Evolutionary conservation across 2,113 vertebrate genomes (phyloP).

Genomic region (Cariama cristata): DNA sequence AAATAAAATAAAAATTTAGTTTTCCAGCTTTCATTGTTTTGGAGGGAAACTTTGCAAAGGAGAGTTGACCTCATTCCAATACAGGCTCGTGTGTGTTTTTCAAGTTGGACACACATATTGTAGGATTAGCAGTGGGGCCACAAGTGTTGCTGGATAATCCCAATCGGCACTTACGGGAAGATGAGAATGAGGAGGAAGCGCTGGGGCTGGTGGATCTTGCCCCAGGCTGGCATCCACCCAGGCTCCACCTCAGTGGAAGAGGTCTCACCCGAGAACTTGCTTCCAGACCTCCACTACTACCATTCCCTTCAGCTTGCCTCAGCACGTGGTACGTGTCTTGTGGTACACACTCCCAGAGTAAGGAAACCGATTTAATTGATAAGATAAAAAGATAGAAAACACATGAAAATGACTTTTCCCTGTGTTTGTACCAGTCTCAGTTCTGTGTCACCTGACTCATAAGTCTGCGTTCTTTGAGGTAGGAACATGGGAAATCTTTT

Average conservation of each 20-base stretch:
- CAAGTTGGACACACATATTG: neutral
- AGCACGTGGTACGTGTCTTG: accelerated
- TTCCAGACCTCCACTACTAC: neutral
- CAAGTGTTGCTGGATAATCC: neutral
- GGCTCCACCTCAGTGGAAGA: neutral
- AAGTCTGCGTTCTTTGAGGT: neutral
- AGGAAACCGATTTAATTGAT: neutral
- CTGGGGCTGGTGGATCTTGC: neutral
- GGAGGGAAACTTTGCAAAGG: neutral
- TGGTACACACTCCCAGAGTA: neutral
- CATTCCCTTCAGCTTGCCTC: neutral
- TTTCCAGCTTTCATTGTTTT: neutral
- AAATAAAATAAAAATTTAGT: too few relatives aligned
- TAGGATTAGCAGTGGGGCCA: neutral
- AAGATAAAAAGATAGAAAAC: neutral
- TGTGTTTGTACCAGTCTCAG: neutral
- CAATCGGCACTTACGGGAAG: neutral
- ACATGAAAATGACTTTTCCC: neutral
- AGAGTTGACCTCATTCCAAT: neutral
- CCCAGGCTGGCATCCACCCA: neutral
- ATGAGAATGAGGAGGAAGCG: neutral
- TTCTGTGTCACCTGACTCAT: accelerated
- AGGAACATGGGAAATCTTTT: neutral
- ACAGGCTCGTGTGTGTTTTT: neutral
- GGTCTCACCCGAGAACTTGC: neutral